Percentiles rank a stretch among this genome's conserved stretches.
Evolutionary conservation across 2,888 invertebrate species (phyloP).

Genomic region (Ctena decussata): DNA sequence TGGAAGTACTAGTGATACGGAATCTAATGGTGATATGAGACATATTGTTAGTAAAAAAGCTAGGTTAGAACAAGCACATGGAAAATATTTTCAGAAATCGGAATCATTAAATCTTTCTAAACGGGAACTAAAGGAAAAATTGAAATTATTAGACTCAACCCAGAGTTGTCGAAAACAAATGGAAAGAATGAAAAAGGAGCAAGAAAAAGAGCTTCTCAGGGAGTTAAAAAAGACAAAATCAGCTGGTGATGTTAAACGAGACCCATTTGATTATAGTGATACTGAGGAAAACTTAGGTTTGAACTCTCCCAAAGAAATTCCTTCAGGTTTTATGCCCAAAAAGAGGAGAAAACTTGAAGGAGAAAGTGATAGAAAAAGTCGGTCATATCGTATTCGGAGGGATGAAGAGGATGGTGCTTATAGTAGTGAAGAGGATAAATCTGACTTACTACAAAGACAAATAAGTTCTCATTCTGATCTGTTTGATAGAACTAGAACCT

Average conservation of each 20-base stretch:
- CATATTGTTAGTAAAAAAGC: constrained; percentile 70
- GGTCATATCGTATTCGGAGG: constrained; percentile 71
- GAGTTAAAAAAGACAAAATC: constrained; percentile 65
- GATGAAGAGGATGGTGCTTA: constrained; percentile 69
- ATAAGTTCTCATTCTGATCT: constrained; percentile 62
- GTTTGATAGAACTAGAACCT: constrained; percentile 50
- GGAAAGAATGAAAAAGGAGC: constrained; percentile 77
- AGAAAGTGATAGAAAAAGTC: constrained; percentile 62
- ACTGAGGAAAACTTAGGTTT: constrained; percentile 64
- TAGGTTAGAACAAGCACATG: constrained; percentile 62
- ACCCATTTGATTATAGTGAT: constrained; percentile 71
- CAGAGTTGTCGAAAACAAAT: constrained; percentile 83
- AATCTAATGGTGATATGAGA: constrained; percentile 63
- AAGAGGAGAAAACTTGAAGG: constrained; percentile 76
- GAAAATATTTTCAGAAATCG: constrained; percentile 58
- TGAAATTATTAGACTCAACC: constrained; percentile 73
- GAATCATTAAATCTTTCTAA: constrained; percentile 52
- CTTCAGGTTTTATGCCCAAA: constrained; percentile 75
- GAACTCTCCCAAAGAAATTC: constrained; percentile 78
- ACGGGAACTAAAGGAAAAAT: constrained; percentile 63
- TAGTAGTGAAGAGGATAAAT: constrained; percentile 79
- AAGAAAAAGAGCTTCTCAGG: constrained; percentile 54
- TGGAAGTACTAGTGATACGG: constrained; percentile 78
- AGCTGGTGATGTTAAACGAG: constrained; percentile 52
- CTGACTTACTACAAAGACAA: constrained; percentile 58